Evolutionary conservation across 2,797 vertebrate species (phyloP).

Genomic region (Aphelocoma californica): DNA sequence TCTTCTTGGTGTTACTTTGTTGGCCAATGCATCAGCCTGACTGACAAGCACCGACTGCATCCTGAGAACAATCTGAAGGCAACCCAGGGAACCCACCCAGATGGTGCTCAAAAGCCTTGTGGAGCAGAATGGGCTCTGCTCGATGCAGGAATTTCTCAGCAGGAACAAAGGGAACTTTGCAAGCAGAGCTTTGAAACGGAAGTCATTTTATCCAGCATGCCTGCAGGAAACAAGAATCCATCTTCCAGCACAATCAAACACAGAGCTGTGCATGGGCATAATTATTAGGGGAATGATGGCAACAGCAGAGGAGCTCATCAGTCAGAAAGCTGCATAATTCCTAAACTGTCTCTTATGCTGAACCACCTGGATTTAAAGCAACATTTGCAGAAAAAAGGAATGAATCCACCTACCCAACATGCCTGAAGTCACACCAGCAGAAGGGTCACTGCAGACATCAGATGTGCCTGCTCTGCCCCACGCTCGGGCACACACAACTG

Average conservation of each 20-base stretch:
- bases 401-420: background rate
- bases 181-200: conserved; percentile 35
- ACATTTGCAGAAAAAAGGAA: background rate
- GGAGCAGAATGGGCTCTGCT: conserved; percentile 22
- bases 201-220: conserved; percentile 38
- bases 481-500: rapidly evolving
- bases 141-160: conserved; percentile 23
- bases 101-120: conserved; percentile 35
- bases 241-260: conserved; percentile 38
- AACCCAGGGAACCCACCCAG: conserved; percentile 57
- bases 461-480: background rate
- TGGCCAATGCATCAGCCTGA: conserved; percentile 37
- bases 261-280: conserved; percentile 47
- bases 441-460: background rate
- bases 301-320: conserved; percentile 16
- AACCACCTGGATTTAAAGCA: conserved; percentile 44
- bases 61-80: conserved; percentile 48
- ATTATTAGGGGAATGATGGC: conserved; percentile 53
- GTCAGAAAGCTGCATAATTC: conserved; percentile 35
- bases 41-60: conserved; percentile 34
- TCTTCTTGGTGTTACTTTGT: background rate
- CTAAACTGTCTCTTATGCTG: conserved; percentile 30
- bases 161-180: conserved; percentile 64
- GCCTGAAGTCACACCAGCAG: background rate
- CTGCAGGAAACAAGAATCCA: conserved; percentile 52